Base-by-base conservation (phyloP, 2,797 vertebrate species). In the Gambelia wislizenii region DNA sequence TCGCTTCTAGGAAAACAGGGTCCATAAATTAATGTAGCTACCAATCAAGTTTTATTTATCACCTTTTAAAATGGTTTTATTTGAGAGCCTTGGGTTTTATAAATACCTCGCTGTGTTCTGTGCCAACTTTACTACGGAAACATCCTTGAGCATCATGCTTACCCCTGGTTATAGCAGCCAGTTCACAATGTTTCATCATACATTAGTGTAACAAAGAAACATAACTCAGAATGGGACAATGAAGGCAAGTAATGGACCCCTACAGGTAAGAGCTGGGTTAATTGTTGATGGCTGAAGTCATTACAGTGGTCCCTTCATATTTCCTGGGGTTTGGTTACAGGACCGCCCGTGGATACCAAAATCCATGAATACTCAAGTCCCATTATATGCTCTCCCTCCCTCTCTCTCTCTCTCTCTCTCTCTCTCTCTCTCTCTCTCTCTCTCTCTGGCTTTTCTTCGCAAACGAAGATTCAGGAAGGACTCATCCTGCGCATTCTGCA, bases 1-100 rank as follows among this genome's bases (percentile, higher is more conserved):
- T 89, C 16, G 1, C 59, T 91, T 90, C 82, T 54, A 82, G 83
- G 36, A 44, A 92, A 84, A 82, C 56, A 36, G 72, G 89, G 33
- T 2, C 44, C 88, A 0, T 61, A 84, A 91, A 85, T 70, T 6
- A 72, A 80, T 89, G 84, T 64, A 77, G n/a, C 89, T 84, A 6
- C 64, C n/a, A 39, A 7, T 49, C 52, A 72, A 76, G 16, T 5
- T 27, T 88, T 83, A 49, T 76, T 82, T 61, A 14, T 78, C 12
- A 49, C 44, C 14, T 77, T 49, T 47, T 12, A 33, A 39, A 44
- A 30, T 22, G 20, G 20, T 25, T 47, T 70, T 72, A 61, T 74
- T 75, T 52, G 77, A 69, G 25, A 84, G n/a, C 18, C 27, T 30
- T 33, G 14, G 44, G 22, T 39, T 64, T 74, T 59, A 42, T 61